Evolutionary conservation across 2,797 vertebrate genomes (phyloP), one percentile per base, ranked within the genome.

Genomic region (Pelodytes ibericus): DNA sequence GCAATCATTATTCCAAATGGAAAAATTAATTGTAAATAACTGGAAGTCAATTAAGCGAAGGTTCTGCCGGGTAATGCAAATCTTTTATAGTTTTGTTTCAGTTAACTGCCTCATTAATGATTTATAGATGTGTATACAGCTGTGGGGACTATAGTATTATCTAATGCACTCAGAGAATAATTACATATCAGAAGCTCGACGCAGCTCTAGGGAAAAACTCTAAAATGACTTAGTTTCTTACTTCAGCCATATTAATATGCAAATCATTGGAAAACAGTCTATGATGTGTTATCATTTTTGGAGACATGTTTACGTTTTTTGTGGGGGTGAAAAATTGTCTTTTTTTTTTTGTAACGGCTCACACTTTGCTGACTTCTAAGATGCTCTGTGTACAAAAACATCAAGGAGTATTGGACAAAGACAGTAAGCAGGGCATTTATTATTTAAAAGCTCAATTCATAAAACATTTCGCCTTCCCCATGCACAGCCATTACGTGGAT

Each of bases 61-160:
- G 73, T 87, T 92, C 86, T 89, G 84, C 85, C 22, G 79, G 87
- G 86, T 89, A 88, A 87, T 88, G 84, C 84, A 88, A 89, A 90
- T 89, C 84, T 89, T 93, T 91, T 88, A 90, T 85, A 89, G 88
- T 88, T 92, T 91, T 89, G 84, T 89, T 90, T 90, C 87, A 88
- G 87, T 89, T 90, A 90, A 91, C 88, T 89, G 87, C 87, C 86
- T 90, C 89, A 89, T 92, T 91, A 91, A 91, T 91, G 87, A 92
- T 92, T 92, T 91, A 91, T 91, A 88, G 85, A 87, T 89, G 84
- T 89, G 84, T 88, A 86, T 87, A 87, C 85, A 91, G 86, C 89
- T 91, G 84, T 87, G 88, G 87, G 88, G 89, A 89, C 81, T 80
- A 86, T 72, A 83, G 84, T 83, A 88, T 90, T 91, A 90, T 90